Evolutionary conservation across 2,797 vertebrate genomes (phyloP).

Genomic region (Paedocypris micromegethes): DNA sequence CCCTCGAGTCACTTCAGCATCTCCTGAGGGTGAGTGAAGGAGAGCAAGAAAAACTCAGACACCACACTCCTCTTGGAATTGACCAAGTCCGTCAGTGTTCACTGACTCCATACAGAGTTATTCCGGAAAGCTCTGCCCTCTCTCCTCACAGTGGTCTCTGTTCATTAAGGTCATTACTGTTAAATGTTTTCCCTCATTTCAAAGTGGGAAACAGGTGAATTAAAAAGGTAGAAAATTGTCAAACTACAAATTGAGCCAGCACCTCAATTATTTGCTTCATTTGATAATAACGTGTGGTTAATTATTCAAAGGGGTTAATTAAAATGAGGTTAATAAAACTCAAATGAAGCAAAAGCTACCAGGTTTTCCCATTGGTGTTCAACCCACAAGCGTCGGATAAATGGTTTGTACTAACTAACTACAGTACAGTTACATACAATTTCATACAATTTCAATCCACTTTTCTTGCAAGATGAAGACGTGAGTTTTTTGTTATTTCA

Average conservation of each 20-base stretch:
- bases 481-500: no score
- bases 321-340: slow-evolving; percentile 73
- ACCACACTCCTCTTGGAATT: slow-evolving; percentile 44
- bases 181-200: slow-evolving; percentile 55
- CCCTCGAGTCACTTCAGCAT: slow-evolving; percentile 55
- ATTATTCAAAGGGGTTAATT: slow-evolving; percentile 78
- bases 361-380: slow-evolving; percentile 61
- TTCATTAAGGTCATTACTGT: slow-evolving; percentile 64
- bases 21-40: slow-evolving; percentile 48
- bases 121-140: slow-evolving; percentile 53
- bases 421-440: slow-evolving; percentile 69
- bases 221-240: slow-evolving; percentile 66
- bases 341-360: slow-evolving; percentile 62
- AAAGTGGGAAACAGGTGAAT: slow-evolving; percentile 54
- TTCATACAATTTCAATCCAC: slow-evolving; percentile 47
- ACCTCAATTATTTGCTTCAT: slow-evolving; percentile 77
- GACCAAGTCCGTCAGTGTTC: slow-evolving; percentile 52
- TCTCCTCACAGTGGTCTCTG: slow-evolving; percentile 49
- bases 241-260: slow-evolving; percentile 74
- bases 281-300: slow-evolving; percentile 75
- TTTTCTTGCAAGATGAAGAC: no score
- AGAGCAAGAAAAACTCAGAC: slow-evolving; percentile 41
- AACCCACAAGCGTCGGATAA: slow-evolving; percentile 61
- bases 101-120: slow-evolving; percentile 56
- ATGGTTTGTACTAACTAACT: slow-evolving; percentile 72